Evolutionary conservation across 2,797 vertebrate species (phyloP).

Genomic region (Acanthurus leucopareius): DNA sequence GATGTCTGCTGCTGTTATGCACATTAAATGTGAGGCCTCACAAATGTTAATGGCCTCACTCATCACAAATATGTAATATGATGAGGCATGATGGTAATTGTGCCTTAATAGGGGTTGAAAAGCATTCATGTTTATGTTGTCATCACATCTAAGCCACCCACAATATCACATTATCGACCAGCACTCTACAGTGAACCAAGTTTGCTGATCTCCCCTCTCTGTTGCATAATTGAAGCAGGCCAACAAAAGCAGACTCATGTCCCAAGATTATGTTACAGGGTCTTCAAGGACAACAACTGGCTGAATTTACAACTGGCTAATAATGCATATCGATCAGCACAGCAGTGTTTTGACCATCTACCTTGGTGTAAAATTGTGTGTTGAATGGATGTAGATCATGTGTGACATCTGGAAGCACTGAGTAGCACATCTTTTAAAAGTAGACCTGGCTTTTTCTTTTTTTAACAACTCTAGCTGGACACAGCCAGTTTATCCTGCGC

Average conservation of each 20-base stretch:
- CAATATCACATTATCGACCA: conserved; percentile 73
- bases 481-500: conserved; percentile 63
- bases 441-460: conserved; percentile 18
- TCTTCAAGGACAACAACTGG: conserved; percentile 66
- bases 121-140: conserved; percentile 55
- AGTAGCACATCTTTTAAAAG: conserved; percentile 48
- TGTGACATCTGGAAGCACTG: conserved; percentile 53
- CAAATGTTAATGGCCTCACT: conserved; percentile 15
- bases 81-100: conserved; percentile 22
- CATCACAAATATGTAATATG: conserved; percentile 31
- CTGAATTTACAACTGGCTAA: conserved; percentile 68
- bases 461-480: conserved; percentile 59
- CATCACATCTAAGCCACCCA: conserved; percentile 58
- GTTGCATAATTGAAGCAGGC: conserved; percentile 84
- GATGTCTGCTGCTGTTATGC: background rate
- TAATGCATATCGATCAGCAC: conserved; percentile 67
- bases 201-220: conserved; percentile 67
- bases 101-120: conserved; percentile 23
- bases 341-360: conserved; percentile 45
- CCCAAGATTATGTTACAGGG: conserved; percentile 78
- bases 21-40: background rate
- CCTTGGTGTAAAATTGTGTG: conserved; percentile 20
- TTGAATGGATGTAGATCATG: conserved; percentile 19
- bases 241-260: conserved; percentile 71
- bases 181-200: conserved; percentile 58